These are phyloP conservation scores for Atherinomorus stipes DNA, from an alignment of 2,113 vertebrate genomes.

Conservation along the genomic window DNA sequence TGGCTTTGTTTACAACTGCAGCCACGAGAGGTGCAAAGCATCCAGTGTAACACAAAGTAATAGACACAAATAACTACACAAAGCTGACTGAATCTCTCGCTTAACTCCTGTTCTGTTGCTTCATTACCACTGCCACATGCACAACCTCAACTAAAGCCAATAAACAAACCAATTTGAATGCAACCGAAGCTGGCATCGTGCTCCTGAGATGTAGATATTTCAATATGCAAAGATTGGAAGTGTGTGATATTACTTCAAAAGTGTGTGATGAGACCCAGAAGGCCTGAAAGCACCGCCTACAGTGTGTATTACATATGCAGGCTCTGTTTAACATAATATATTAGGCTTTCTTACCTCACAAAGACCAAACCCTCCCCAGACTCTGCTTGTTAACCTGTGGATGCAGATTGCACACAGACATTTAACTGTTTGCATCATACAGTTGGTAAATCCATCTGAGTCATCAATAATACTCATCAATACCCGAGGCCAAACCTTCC, in stretches of 20 bases:
- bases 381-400: slow-evolving; percentile 9
- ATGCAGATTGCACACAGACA: neutral
- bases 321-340: slow-evolving; percentile 26
- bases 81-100: slow-evolving; percentile 25
- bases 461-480: slow-evolving; percentile 37
- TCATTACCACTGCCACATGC: slow-evolving; percentile 60
- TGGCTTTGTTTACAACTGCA: neutral
- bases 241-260: slow-evolving; percentile 61
- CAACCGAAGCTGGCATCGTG: slow-evolving; percentile 1
- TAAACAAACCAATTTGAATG: slow-evolving; percentile 74
- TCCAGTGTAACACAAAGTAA: neutral
- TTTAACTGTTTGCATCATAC: neutral
- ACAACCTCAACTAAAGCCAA: slow-evolving; percentile 66
- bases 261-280: slow-evolving; percentile 56
- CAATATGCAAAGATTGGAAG: slow-evolving; percentile 66
- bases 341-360: neutral
- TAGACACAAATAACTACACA: neutral
- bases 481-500: slow-evolving; percentile 23
- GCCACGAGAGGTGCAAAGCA: neutral
- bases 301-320: slow-evolving; percentile 49
- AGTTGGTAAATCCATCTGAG: slow-evolving; percentile 26
- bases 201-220: slow-evolving; percentile 63
- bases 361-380: slow-evolving; percentile 10
- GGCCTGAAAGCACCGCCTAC: slow-evolving; percentile 42
- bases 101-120: slow-evolving; percentile 52